Evolutionary conservation across 1,140 invertebrate genomes (phyloP).

Genomic region (Callitettix versicolor): DNA sequence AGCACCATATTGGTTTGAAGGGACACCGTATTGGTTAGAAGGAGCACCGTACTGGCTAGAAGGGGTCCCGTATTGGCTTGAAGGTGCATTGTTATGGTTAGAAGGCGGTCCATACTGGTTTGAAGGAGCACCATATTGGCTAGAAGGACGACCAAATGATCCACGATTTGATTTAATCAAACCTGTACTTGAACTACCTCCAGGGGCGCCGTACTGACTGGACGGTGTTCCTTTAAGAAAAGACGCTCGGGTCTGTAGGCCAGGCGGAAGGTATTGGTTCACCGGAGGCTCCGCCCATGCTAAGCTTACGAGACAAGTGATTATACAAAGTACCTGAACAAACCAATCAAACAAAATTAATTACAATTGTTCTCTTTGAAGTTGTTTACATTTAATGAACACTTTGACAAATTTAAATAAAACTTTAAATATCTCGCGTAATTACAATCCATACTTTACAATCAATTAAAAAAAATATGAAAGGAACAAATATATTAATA

Average conservation of each 20-base stretch:
- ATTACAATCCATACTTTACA: too few species aligned
- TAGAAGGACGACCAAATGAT: conserved; percentile 25
- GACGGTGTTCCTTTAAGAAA: conserved; percentile 23
- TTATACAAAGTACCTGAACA: background rate
- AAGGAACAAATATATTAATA: too few species aligned
- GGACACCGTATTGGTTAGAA: conserved; percentile 26
- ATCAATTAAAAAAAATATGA: too few species aligned
- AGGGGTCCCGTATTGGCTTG: conserved; percentile 15
- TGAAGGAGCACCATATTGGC: conserved; percentile 23
- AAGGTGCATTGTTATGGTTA: conserved; percentile 26
- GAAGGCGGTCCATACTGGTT: conserved; percentile 26
- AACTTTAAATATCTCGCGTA: too few species aligned
- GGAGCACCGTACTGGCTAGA: conserved; percentile 27
- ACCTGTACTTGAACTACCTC: conserved; percentile 9
- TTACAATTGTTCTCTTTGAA: too few species aligned
- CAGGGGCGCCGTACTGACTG: conserved; percentile 18
- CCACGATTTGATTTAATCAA: conserved; percentile 1
- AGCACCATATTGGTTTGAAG: conserved; percentile 25
- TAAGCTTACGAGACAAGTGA: background rate
- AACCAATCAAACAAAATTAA: too few species aligned
- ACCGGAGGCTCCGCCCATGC: conserved; percentile 5
- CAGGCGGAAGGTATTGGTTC: conserved; percentile 8
- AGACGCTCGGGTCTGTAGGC: conserved; percentile 25
- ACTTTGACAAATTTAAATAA: too few species aligned
- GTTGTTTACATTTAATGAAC: too few species aligned